Evolutionary conservation across 2,888 invertebrate genomes (phyloP).

Genomic region (Oligia latruncula): DNA sequence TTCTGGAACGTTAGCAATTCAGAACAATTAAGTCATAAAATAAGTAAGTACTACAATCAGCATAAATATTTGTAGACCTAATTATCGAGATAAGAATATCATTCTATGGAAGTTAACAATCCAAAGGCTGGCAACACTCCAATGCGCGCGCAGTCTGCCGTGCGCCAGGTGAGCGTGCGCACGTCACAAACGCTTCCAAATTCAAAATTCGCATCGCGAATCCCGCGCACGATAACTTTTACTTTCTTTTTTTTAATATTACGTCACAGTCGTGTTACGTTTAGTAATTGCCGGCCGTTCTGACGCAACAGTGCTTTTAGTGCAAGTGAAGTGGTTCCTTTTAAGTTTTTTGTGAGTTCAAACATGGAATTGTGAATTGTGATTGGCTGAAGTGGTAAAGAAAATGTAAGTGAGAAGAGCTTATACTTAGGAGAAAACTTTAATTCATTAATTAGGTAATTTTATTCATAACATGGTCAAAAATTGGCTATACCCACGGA

Average conservation of each 20-base stretch:
- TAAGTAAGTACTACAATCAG: background rate
- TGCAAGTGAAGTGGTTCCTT: slow-evolving; percentile 61
- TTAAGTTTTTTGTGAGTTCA: slow-evolving; percentile 54
- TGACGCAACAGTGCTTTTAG: slow-evolving; percentile 64
- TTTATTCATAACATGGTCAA: slow-evolving; percentile 1
- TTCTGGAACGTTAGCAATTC: background rate
- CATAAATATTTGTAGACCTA: slow-evolving; percentile 26
- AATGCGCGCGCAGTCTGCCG: slow-evolving; percentile 75
- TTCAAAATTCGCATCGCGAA: slow-evolving; percentile 69
- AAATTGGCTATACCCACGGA: background rate
- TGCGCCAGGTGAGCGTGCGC: slow-evolving; percentile 81
- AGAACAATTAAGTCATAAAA: background rate
- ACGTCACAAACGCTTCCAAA: slow-evolving; percentile 71
- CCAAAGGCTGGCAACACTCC: slow-evolving; percentile 65
- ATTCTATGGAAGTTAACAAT: slow-evolving; percentile 21
- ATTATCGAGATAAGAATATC: slow-evolving; percentile 40
- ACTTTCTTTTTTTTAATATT: slow-evolving; percentile 76
- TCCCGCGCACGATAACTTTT: slow-evolving; percentile 73
- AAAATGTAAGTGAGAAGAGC: slow-evolving; percentile 55
- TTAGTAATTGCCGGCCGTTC: slow-evolving; percentile 65
- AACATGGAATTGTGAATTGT: slow-evolving; percentile 67
- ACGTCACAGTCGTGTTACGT: slow-evolving; percentile 68
- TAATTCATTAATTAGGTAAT: background rate
- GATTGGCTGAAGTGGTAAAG: slow-evolving; percentile 34
- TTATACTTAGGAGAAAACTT: background rate